These are phyloP conservation scores for Mactra quadrangularis DNA, from an alignment of 1,140 invertebrate species.

Conservation along the genomic window DNA sequence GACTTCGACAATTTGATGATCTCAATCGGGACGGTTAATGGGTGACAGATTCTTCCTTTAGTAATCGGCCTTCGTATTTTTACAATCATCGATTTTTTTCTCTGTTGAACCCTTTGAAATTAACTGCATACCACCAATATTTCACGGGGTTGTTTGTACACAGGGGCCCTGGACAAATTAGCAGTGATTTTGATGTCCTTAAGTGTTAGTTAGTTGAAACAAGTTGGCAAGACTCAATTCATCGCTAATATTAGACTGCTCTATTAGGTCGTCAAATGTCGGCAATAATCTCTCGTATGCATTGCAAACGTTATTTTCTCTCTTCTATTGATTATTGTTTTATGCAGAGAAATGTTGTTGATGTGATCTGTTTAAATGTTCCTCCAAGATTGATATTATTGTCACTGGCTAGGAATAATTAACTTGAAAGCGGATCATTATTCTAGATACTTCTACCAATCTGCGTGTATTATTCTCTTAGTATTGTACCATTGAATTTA, in stretches of 20 bases:
- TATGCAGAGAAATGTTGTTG: constrained; percentile 54
- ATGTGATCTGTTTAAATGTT: constrained; percentile 64
- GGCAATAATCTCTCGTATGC: constrained; percentile 45
- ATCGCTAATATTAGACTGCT: constrained; percentile 56
- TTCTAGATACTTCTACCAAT: constrained; percentile 45
- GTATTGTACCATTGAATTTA: constrained; percentile 32
- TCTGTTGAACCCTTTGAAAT: constrained; percentile 20
- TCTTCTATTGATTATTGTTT: constrained; percentile 66
- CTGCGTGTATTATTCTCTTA: constrained; percentile 12
- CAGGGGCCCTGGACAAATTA: constrained; percentile 56
- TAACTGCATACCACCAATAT: constrained; percentile 2
- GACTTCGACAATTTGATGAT: constrained; percentile 60
- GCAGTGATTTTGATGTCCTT: constrained; percentile 47
- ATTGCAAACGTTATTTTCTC: too few species aligned
- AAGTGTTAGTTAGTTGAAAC: constrained; percentile 49
- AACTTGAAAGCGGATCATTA: constrained; percentile 63
- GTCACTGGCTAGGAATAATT: constrained; percentile 63
- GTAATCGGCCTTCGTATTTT: constrained; percentile 38
- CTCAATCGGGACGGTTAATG: constrained; percentile 59
- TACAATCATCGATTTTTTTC: constrained; percentile 58
- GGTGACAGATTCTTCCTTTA: constrained; percentile 57
- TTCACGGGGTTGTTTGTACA: constrained; percentile 53
- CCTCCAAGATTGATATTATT: constrained; percentile 63
- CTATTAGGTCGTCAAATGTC: constrained; percentile 38
- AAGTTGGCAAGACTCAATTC: constrained; percentile 35